Evolutionary conservation across 2,113 vertebrate genomes (phyloP).

Genomic region (Puntigrus tetrazona): DNA sequence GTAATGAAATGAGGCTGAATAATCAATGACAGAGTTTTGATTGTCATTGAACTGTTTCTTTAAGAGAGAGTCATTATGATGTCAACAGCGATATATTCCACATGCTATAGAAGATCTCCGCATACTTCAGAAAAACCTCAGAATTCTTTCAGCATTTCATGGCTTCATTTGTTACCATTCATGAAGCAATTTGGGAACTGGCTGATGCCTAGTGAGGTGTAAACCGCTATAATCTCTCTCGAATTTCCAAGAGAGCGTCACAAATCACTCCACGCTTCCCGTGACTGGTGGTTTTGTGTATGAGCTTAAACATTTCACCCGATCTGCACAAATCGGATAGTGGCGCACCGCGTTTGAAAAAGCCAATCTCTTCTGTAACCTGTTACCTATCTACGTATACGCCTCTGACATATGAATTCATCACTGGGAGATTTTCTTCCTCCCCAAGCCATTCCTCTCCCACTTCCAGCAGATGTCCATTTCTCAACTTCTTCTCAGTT

Average conservation of each 20-base stretch:
- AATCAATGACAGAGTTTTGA: neutral
- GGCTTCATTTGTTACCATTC: neutral
- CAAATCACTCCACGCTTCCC: neutral
- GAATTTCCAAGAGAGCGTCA: neutral
- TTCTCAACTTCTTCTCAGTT: slow-evolving; percentile 22
- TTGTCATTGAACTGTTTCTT: neutral
- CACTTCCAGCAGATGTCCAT: neutral
- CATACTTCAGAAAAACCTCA: neutral
- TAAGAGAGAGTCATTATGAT: neutral
- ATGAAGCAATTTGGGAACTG: neutral
- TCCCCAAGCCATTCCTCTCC: neutral
- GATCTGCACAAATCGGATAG: neutral
- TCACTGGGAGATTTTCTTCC: neutral
- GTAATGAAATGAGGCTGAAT: neutral
- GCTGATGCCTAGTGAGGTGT: neutral
- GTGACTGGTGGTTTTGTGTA: neutral
- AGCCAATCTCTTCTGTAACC: neutral
- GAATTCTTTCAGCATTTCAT: neutral
- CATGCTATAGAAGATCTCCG: neutral
- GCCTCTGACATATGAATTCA: neutral
- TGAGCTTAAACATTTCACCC: neutral
- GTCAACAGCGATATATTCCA: neutral
- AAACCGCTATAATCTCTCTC: neutral
- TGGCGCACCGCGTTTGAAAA: neutral
- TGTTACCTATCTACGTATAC: neutral